Evolutionary conservation across 2,113 vertebrate genomes (phyloP), one percentile per base, ranked within the genome.

Genomic region (Chauna torquata): DNA sequence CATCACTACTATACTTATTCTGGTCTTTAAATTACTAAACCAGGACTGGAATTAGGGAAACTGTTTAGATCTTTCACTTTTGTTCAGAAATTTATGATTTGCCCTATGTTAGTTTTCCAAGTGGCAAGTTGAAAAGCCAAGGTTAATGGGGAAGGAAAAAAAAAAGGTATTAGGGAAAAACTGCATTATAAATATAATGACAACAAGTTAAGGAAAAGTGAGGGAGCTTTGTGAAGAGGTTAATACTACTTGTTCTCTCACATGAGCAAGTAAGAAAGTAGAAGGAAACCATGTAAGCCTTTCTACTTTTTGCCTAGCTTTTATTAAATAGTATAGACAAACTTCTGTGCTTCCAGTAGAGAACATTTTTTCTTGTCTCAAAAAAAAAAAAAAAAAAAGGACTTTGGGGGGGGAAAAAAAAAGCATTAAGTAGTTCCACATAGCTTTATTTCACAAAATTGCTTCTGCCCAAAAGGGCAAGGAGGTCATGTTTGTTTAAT

Each of bases 261-360:
- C 7, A 1, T 13, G 7, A 82, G 16, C 61, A 14, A 57, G 34
- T 23, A 83, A 87, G 61, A 54, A 94, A 79, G 71, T 54, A 12
- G 64, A 96, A 94, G 40, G 86, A 96, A 82, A 95, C 97, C 81
- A 77, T 72, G 42, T 87, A 90, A 82, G 9, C 78, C 91, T 95
- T 96, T 94, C 96, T 96, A 87, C 89, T 94, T 92, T 91, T 96
- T 58, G 66, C 86, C 95, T 96, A 92, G 45, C 81, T 91, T 97
- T 97, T 96, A 95, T 96, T 97, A 87, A 97, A 95, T 80, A 91
- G 49, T 89, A 95, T 62, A 92, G 89, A 97, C 86, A 97, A 94
- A 96, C 78, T 84, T 74, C 38, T 95, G 95, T 96, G 96, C 86
- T 97, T 97, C 62, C 78, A 66, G 55, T 79, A 89, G 50, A 82